These are phyloP conservation scores for Drosophila formosana DNA, from an alignment of 2,888 invertebrate species.

Conservation along the genomic window DNA sequence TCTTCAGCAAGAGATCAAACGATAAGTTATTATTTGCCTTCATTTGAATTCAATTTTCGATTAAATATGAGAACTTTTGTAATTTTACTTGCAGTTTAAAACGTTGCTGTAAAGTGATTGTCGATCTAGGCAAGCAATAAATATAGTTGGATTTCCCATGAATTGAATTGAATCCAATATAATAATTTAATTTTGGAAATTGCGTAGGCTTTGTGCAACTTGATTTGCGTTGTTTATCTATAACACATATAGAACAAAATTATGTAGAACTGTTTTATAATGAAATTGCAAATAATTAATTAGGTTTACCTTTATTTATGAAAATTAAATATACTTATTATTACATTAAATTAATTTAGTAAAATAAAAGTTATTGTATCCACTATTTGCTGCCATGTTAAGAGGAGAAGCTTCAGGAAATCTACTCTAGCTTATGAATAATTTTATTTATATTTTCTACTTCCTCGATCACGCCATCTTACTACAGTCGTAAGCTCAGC, in stretches of 20 bases:
- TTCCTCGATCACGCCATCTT: slow-evolving; percentile 26
- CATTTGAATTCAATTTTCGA: neutral
- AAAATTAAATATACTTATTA: too few species aligned
- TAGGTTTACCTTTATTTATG: too few species aligned
- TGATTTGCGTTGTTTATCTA: too few species aligned
- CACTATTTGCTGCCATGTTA: neutral
- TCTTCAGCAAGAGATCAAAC: neutral
- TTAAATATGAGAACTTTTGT: neutral
- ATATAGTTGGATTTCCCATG: neutral
- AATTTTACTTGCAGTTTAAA: neutral
- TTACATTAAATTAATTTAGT: too few species aligned
- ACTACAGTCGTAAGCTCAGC: slow-evolving; percentile 27
- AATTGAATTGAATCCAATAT: neutral
- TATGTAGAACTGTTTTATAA: too few species aligned
- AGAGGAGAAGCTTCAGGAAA: neutral
- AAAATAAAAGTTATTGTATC: too few species aligned
- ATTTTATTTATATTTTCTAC: slow-evolving; percentile 17
- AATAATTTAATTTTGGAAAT: too few species aligned
- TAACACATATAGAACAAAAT: too few species aligned
- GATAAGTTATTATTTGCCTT: neutral
- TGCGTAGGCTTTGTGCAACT: too few species aligned
- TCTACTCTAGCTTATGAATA: slow-evolving; percentile 5
- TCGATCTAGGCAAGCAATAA: neutral
- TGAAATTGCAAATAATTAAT: too few species aligned
- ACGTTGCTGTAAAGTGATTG: neutral